Conservation (phyloP, 2,888 invertebrate species). For the Epirrhoe alternata region DNA sequence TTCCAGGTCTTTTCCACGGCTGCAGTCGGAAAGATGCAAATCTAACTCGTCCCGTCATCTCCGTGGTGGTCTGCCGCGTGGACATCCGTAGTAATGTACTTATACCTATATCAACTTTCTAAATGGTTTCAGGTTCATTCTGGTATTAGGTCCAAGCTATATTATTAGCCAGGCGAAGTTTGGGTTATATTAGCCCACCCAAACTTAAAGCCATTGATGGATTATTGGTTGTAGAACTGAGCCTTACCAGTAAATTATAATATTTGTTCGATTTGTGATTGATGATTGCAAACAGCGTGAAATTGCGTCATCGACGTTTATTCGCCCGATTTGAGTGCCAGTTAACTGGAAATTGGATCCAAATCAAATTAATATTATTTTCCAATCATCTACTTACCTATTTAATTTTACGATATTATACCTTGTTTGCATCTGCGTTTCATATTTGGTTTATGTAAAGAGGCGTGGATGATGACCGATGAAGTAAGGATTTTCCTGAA, state of each 20-base stretch:
- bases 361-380: slow-evolving; percentile 17
- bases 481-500: no score
- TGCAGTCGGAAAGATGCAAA: no score
- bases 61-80: no score
- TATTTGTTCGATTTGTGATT: slow-evolving; percentile 35
- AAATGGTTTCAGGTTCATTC: no score
- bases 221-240: background rate
- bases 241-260: background rate
- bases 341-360: slow-evolving; percentile 35
- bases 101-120: no score
- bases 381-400: background rate
- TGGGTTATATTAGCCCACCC: no score
- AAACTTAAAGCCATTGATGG: background rate
- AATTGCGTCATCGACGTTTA: slow-evolving; percentile 30
- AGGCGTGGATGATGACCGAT: no score
- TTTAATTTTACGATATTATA: slow-evolving; percentile 4
- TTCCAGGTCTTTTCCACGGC: no score
- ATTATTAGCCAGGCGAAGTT: background rate
- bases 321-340: slow-evolving; percentile 20
- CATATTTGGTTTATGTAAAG: background rate
- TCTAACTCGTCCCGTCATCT: no score
- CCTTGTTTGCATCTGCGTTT: background rate
- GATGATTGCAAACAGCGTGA: slow-evolving; percentile 34
- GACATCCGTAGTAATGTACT: no score
- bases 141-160: no score